Conservation (phyloP, 92 coral and sea anemone species). For the Anthopleura xanthogrammica region DNA sequence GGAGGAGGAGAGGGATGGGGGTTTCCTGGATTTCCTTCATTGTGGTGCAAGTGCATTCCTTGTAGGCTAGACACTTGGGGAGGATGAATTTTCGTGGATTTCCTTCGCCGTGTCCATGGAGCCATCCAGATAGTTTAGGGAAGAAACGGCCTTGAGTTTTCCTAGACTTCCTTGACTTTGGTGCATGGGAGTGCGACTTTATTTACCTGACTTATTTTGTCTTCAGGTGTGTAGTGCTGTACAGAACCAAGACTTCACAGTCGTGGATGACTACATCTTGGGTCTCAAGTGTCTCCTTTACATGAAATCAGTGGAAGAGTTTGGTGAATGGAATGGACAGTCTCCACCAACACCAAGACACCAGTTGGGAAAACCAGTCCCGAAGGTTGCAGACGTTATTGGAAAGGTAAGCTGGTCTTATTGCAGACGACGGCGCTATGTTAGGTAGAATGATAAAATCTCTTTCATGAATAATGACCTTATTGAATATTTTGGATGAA, state of each 20-base stretch:
- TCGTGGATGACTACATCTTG: slow-evolving; percentile 79
- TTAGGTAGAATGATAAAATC: too few species aligned
- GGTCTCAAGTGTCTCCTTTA: slow-evolving; percentile 92
- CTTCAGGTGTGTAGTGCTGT: slow-evolving; percentile 90
- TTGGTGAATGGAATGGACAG: slow-evolving; percentile 85
- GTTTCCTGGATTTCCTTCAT: too few species aligned
- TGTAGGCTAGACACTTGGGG: background rate
- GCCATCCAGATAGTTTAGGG: too few species aligned
- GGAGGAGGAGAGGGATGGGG: too few species aligned
- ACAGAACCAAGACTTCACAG: slow-evolving; percentile 96
- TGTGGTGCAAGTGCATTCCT: background rate
- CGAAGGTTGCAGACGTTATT: slow-evolving; percentile 81
- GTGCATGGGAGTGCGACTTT: too few species aligned
- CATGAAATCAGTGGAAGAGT: slow-evolving; percentile 81
- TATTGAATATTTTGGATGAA: too few species aligned
- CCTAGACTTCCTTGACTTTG: too few species aligned
- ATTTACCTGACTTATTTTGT: background rate
- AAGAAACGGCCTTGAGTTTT: too few species aligned
- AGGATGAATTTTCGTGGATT: background rate
- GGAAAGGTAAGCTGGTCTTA: slow-evolving; percentile 69
- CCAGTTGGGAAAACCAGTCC: slow-evolving; percentile 89
- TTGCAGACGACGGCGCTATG: too few species aligned
- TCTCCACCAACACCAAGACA: slow-evolving; percentile 87
- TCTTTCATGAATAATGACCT: too few species aligned
- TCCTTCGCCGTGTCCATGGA: background rate